A percentile compares a stretch with the other conserved stretches of the same genome.
These are phyloP conservation scores for Turritopsis dohrnii DNA, from an alignment of 30 jellyfish, hydroid and myxozoan species.

Conservation along the genomic window DNA sequence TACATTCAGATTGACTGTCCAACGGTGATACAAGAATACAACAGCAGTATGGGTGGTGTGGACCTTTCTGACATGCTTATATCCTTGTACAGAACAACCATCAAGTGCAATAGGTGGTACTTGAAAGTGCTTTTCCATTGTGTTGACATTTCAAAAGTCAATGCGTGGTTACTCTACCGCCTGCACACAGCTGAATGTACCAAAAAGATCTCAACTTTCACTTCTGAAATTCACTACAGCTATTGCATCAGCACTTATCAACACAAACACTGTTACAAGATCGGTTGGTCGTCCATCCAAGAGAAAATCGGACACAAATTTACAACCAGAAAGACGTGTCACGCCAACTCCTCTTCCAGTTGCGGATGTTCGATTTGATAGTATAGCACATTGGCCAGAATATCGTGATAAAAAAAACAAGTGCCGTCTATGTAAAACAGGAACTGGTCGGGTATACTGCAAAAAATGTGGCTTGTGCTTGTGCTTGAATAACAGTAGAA, in stretches of 20 bases:
- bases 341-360: conserved; percentile 18
- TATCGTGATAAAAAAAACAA: conserved; percentile 24
- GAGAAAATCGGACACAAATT: neutral
- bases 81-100: too few relatives aligned
- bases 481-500: too few relatives aligned
- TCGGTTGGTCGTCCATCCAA: conserved; percentile 12
- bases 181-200: too few relatives aligned
- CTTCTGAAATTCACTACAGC: too few relatives aligned
- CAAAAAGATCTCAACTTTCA: too few relatives aligned
- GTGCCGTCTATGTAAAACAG: too few relatives aligned
- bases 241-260: too few relatives aligned
- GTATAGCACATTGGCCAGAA: conserved; percentile 48
- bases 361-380: conserved; percentile 34
- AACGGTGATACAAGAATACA: conserved; percentile 20
- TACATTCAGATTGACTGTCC: conserved; percentile 22
- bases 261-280: too few relatives aligned
- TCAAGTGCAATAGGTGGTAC: conserved; percentile 30
- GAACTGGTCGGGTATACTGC: conserved; percentile 34
- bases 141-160: conserved; percentile 26
- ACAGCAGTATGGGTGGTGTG: too few relatives aligned
- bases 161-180: too few relatives aligned
- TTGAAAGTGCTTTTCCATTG: conserved; percentile 16
- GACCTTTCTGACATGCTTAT: too few relatives aligned
- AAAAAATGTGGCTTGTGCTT: conserved; percentile 45
- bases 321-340: conserved; percentile 7